Conservation (phyloP, 1,140 invertebrate species). For the Panagrolaimus sp. region DNA sequence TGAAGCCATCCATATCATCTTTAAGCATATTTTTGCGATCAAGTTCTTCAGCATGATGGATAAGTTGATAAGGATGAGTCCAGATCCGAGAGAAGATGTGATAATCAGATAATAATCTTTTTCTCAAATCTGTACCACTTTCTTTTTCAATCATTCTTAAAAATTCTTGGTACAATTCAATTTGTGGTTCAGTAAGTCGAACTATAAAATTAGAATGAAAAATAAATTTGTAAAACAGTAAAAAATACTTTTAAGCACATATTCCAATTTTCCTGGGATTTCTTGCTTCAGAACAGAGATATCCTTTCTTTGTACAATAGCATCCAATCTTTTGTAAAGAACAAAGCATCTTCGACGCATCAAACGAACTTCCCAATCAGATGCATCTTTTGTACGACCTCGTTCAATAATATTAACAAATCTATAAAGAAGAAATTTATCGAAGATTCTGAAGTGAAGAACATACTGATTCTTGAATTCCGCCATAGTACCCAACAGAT, state of each 20-base stretch:
- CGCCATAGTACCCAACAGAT: conserved; percentile 61
- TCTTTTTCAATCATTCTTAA: conserved; percentile 23
- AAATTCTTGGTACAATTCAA: conserved; percentile 71
- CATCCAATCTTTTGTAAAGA: conserved; percentile 59
- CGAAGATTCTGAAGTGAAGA: too few relatives aligned
- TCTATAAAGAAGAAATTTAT: too few relatives aligned
- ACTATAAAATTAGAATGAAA: conserved; percentile 67
- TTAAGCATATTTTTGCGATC: conserved; percentile 58
- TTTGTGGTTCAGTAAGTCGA: conserved; percentile 75
- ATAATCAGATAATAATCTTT: conserved; percentile 76
- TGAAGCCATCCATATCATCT: conserved; percentile 54
- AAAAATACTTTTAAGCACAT: conserved; percentile 65
- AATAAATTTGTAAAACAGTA: too few relatives aligned
- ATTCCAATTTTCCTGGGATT: conserved; percentile 88
- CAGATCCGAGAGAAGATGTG: conserved; percentile 80
- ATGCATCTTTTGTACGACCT: conserved; percentile 50
- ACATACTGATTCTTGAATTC: conserved; percentile 62
- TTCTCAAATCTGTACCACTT: conserved; percentile 10
- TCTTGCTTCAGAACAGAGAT: conserved; percentile 83
- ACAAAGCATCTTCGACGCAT: conserved; percentile 57
- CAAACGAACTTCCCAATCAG: conserved; percentile 32
- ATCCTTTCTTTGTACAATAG: conserved; percentile 71
- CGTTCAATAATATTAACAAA: conserved; percentile 73
- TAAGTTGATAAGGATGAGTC: conserved; percentile 84
- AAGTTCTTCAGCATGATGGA: conserved; percentile 64